A percentile compares a stretch with the other conserved stretches of the same genome.
These are phyloP conservation scores for Castor canadensis DNA, from an alignment of 2,113 vertebrate species.

Conservation along the genomic window DNA sequence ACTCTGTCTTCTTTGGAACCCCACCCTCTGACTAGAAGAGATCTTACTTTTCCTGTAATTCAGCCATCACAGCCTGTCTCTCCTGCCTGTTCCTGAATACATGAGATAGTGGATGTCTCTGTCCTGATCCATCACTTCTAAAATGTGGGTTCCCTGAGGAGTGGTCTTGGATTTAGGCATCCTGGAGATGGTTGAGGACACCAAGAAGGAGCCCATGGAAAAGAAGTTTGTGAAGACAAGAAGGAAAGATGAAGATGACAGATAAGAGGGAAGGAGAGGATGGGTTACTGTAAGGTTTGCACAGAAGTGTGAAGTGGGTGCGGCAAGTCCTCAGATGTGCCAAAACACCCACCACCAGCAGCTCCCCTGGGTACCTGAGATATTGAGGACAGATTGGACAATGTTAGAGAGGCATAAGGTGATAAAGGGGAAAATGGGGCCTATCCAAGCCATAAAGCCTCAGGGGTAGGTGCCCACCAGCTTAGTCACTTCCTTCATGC, in stretches of 20 bases:
- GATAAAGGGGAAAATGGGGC: constrained; percentile 41
- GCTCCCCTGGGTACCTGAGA: constrained; percentile 72
- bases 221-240: background rate
- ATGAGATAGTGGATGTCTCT: background rate
- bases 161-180: background rate
- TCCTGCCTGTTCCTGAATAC: background rate
- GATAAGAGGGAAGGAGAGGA: too few species aligned
- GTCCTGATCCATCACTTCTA: background rate
- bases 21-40: too few species aligned
- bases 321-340: background rate
- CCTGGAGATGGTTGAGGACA: background rate
- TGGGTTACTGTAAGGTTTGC: too few species aligned
- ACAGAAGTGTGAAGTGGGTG: background rate
- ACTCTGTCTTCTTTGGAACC: too few species aligned
- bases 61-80: too few species aligned
- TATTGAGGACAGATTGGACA: constrained; percentile 37
- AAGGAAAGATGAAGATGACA: background rate
- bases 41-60: background rate
- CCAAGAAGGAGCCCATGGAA: background rate
- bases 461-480: too few species aligned
- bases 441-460: constrained; percentile 58
- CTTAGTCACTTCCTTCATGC: too few species aligned
- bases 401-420: constrained; percentile 68
- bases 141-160: background rate
- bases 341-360: background rate